Conservation (phyloP, 2,797 vertebrate species). For the Aeoliscus strigatus region DNA sequence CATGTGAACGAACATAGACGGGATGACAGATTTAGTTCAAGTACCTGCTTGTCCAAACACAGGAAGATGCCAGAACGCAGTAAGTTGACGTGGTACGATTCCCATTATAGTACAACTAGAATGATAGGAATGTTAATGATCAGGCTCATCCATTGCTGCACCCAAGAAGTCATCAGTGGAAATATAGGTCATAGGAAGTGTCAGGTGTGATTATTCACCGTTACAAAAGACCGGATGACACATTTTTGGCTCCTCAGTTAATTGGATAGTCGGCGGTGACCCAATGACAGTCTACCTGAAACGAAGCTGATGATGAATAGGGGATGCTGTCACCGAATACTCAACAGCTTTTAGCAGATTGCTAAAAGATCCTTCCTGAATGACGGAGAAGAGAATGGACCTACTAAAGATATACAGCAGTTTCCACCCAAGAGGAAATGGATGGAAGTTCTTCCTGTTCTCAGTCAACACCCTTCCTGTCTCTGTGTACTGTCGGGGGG, state of each 20-base stretch:
- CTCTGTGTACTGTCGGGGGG: conserved; percentile 48
- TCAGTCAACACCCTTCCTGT: conserved; percentile 64
- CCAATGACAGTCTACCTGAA: no score
- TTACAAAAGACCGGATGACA: conserved; percentile 29
- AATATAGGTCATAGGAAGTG: conserved; percentile 13
- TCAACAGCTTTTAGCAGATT: conserved; percentile 5
- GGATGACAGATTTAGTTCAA: conserved; percentile 19
- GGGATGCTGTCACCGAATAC: neutral
- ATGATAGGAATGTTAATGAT: conserved; percentile 51
- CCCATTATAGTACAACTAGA: conserved; percentile 28
- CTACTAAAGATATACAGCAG: conserved; percentile 30
- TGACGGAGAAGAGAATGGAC: conserved; percentile 24
- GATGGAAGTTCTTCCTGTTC: conserved; percentile 51
- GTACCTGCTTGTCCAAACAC: conserved; percentile 18
- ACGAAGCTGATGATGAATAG: conserved; percentile 6
- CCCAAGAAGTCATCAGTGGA: conserved; percentile 26
- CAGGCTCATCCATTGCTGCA: no score
- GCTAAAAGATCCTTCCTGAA: conserved; percentile 33
- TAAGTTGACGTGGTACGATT: neutral
- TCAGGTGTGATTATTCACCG: conserved; percentile 48
- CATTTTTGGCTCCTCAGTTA: conserved; percentile 46
- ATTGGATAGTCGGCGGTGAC: no score
- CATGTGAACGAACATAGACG: conserved; percentile 12
- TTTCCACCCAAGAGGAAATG: conserved; percentile 50
- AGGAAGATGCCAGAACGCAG: neutral